A percentile compares a stretch with the other conserved stretches of the same genome.
Evolutionary conservation across 2,888 invertebrate species (phyloP).

Genomic region (Lucinisca nassula): DNA sequence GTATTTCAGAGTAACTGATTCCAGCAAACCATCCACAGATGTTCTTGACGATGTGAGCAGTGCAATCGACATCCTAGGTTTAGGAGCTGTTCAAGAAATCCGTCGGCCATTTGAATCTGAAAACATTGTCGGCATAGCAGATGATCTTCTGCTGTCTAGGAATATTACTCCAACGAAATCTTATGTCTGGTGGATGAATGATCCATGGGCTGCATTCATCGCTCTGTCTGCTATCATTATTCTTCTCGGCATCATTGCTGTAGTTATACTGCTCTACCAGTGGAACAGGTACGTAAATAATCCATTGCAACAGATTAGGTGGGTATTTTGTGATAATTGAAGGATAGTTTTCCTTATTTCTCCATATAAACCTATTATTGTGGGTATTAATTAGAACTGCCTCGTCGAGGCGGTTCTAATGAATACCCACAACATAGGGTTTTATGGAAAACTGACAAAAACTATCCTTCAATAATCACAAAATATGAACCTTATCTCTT

Average conservation of each 20-base stretch:
- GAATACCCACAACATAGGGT: no score
- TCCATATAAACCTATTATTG: no score
- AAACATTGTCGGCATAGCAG: slow-evolving; percentile 57
- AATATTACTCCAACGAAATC: slow-evolving; percentile 74
- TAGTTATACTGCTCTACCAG: slow-evolving; percentile 96
- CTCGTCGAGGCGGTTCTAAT: no score
- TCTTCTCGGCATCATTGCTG: slow-evolving; percentile 95
- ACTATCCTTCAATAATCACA: no score
- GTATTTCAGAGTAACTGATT: neutral
- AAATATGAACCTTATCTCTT: no score
- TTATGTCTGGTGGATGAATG: slow-evolving; percentile 82
- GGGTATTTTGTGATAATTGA: no score
- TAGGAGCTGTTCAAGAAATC: slow-evolving; percentile 56
- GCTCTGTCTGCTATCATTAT: slow-evolving; percentile 96
- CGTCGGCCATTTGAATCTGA: slow-evolving; percentile 63
- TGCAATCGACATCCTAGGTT: slow-evolving; percentile 1
- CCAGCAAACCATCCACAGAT: slow-evolving; percentile 7
- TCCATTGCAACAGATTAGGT: no score
- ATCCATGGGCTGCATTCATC: slow-evolving; percentile 96
- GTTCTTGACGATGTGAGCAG: slow-evolving; percentile 13
- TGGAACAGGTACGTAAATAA: slow-evolving; percentile 99
- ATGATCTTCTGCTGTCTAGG: slow-evolving; percentile 45
- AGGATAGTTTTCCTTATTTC: no score
- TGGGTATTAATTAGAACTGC: no score
- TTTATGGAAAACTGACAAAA: no score